Percentiles rank a stretch among this genome's conserved stretches.
Evolutionary conservation across 2,113 vertebrate species (phyloP).

Genomic region (Gopherus evgoodei): DNA sequence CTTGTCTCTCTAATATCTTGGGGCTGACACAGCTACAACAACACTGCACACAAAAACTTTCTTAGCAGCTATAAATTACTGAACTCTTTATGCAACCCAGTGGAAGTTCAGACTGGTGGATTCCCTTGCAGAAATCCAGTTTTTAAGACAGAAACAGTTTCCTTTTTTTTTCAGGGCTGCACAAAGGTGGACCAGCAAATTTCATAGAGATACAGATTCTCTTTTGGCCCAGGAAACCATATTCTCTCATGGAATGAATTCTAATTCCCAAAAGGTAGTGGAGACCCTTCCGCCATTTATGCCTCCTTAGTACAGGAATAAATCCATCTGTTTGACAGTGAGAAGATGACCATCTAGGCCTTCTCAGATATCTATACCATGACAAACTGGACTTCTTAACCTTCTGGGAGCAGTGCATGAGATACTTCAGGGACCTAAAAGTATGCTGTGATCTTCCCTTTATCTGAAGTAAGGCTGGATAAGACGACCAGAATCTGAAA

Average conservation of each 20-base stretch:
- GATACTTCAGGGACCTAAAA: not conserved
- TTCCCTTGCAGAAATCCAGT: not conserved
- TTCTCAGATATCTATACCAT: not conserved
- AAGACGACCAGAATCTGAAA: slow-evolving; percentile 7
- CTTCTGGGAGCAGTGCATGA: not conserved
- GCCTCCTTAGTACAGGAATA: not conserved
- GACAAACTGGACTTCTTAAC: not conserved
- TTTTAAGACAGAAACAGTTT: not conserved
- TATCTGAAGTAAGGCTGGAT: not conserved
- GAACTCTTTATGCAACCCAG: not conserved
- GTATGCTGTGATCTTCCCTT: not conserved
- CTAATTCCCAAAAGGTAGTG: not conserved
- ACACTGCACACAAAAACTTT: too few relatives aligned
- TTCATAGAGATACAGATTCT: not conserved
- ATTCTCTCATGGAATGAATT: not conserved
- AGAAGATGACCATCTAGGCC: not conserved
- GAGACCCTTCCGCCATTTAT: not conserved
- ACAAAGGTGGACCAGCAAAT: not conserved
- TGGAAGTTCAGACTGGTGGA: not conserved
- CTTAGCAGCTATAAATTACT: not conserved
- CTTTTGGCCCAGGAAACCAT: not conserved
- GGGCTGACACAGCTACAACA: too few relatives aligned
- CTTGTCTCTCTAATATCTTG: too few relatives aligned
- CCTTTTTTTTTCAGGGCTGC: not conserved
- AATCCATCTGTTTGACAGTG: not conserved